Percentiles rank a stretch among this genome's conserved stretches.
These are phyloP conservation scores for Lepus timidus DNA, from an alignment of 2,113 vertebrate genomes.

Conservation along the genomic window DNA sequence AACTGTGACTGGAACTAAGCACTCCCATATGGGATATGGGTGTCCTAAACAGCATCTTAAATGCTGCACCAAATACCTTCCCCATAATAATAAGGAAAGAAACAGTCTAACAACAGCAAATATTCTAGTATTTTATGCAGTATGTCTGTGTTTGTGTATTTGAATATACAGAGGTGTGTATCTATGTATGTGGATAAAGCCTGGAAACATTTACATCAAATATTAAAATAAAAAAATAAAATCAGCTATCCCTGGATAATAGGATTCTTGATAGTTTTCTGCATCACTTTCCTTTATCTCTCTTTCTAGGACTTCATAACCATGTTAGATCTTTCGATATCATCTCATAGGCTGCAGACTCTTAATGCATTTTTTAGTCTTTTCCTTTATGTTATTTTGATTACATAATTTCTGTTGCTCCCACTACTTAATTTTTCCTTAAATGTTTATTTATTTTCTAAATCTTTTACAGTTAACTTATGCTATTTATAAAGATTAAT, in stretches of 20 bases:
- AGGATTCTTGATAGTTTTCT: slow-evolving; percentile 12
- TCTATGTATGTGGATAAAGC: neutral
- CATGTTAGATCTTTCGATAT: neutral
- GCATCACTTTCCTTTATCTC: neutral
- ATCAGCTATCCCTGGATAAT: neutral
- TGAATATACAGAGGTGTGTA: neutral
- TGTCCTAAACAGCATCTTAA: too few species aligned
- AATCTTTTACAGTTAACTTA: neutral
- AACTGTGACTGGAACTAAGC: too few species aligned
- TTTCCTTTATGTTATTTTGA: neutral
- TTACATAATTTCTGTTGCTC: neutral
- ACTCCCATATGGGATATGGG: too few species aligned
- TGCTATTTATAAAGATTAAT: neutral
- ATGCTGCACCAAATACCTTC: too few species aligned
- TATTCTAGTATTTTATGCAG: neutral
- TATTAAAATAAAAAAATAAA: neutral
- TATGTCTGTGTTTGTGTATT: neutral
- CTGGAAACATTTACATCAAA: neutral
- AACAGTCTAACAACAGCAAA: neutral
- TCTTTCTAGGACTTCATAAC: neutral
- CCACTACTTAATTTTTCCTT: slow-evolving; percentile 9
- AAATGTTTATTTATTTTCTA: slow-evolving; percentile 50
- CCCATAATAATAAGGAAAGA: neutral
- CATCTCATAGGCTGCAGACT: neutral
- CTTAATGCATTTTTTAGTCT: neutral